phyloP scores from a whole-genome alignment of 1,140 invertebrate species.

The Drosophila malerkotliana region DNA sequence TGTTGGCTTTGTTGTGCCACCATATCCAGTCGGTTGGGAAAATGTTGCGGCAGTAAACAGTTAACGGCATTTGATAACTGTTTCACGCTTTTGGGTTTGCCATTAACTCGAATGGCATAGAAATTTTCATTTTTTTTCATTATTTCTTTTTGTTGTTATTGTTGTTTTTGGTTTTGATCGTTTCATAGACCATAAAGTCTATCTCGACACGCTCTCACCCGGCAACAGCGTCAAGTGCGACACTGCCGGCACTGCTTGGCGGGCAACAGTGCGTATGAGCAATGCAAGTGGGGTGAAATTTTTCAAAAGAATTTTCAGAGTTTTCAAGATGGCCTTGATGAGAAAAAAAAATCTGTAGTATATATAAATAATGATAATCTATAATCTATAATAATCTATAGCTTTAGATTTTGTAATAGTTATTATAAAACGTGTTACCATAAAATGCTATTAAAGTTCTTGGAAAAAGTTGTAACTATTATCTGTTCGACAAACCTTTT shows the following conservation, averaged over 20 bases:
- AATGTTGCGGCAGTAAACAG: slow-evolving; percentile 40
- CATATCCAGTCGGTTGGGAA: slow-evolving; percentile 44
- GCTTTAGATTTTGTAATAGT: no score
- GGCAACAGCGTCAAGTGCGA: slow-evolving; percentile 18
- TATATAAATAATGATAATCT: no score
- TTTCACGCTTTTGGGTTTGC: slow-evolving; percentile 66
- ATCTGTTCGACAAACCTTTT: no score
- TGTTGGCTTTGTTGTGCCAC: slow-evolving; percentile 8
- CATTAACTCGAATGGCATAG: slow-evolving; percentile 70
- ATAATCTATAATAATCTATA: no score
- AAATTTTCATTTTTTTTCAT: slow-evolving; percentile 22
- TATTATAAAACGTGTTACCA: no score
- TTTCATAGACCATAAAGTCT: slow-evolving; percentile 75
- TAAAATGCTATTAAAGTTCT: no score
- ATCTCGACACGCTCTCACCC: slow-evolving; percentile 52
- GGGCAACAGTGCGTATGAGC: slow-evolving; percentile 74
- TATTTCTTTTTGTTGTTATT: no score
- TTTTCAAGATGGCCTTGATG: neutral
- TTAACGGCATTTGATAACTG: slow-evolving; percentile 73
- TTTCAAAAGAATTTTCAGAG: neutral
- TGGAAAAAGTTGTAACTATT: no score
- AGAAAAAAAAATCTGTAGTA: no score
- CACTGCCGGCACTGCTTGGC: slow-evolving; percentile 11
- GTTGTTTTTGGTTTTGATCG: slow-evolving; percentile 49
- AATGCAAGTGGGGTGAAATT: slow-evolving; percentile 31